Conservation (phyloP, 2,113 vertebrate species). For the Corythoichthys intestinalis region DNA sequence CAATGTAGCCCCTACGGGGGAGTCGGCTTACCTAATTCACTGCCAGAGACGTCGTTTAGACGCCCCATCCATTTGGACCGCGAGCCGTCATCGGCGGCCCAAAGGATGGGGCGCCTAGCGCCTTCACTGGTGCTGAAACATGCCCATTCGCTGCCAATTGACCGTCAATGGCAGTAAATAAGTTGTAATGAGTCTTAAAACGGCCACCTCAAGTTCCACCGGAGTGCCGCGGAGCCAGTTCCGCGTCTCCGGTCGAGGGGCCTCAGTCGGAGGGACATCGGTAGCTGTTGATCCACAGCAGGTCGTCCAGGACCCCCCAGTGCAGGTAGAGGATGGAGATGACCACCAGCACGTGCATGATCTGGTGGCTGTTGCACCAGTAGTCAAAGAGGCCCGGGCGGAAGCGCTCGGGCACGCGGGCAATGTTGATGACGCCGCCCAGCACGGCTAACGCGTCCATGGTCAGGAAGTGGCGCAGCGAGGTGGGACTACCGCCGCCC, state of each 20-base stretch:
- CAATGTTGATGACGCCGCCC: slow-evolving; percentile 88
- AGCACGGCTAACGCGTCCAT: slow-evolving; percentile 87
- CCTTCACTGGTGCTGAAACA: no score
- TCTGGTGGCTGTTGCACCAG: slow-evolving; percentile 94
- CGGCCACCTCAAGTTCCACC: no score
- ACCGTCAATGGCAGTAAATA: no score
- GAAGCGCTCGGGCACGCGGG: slow-evolving; percentile 85
- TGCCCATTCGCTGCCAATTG: no score
- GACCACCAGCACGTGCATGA: slow-evolving; percentile 92
- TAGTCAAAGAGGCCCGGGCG: slow-evolving; percentile 88
- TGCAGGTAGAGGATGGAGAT: slow-evolving; percentile 88
- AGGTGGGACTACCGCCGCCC: slow-evolving; percentile 82
- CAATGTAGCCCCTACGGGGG: no score
- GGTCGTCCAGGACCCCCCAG: slow-evolving; percentile 87
- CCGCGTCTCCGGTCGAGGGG: not conserved
- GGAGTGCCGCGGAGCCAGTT: no score
- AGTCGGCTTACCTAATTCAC: no score
- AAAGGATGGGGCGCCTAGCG: no score
- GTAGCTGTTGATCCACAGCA: slow-evolving; percentile 83
- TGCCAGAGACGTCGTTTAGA: no score
- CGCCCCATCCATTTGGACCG: no score
- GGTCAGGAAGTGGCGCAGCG: slow-evolving; percentile 83
- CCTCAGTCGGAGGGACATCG: slow-evolving; percentile 80
- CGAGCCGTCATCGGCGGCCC: no score
- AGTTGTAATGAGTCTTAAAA: no score